Evolutionary conservation across 2,888 invertebrate species (phyloP).

Genomic region (Drepanosiphum platanoidis): DNA sequence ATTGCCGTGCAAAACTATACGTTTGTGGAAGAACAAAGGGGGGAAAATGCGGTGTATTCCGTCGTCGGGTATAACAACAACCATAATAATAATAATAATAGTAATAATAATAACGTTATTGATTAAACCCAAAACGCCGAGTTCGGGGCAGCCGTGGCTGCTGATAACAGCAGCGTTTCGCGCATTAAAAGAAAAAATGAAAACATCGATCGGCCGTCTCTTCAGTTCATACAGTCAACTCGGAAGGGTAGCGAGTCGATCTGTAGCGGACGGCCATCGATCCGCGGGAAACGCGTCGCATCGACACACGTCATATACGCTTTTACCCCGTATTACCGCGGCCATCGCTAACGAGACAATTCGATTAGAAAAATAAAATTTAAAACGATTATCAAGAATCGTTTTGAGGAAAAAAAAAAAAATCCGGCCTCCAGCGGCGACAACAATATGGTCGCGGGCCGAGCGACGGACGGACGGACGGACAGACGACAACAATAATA

Average conservation of each 20-base stretch:
- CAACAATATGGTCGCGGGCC: neutral
- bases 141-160: neutral
- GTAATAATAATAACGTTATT: constrained; percentile 6
- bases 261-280: neutral
- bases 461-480: neutral
- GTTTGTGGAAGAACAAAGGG: constrained; percentile 11
- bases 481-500: neutral
- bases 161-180: neutral
- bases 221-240: neutral
- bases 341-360: too few relatives aligned
- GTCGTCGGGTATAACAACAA: too few relatives aligned
- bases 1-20: neutral
- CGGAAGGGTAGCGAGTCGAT: neutral
- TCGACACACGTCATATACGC: neutral
- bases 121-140: constrained; percentile 10
- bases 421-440: too few relatives aligned
- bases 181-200: neutral
- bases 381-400: too few relatives aligned
- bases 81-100: too few relatives aligned
- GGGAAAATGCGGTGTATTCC: neutral
- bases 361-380: too few relatives aligned
- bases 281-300: neutral
- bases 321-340: too few relatives aligned
- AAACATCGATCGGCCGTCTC: neutral
- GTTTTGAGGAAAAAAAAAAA: too few relatives aligned